phyloP scores from a whole-genome alignment of 2,797 vertebrate genomes.

The Hippoglossus hippoglossus region DNA sequence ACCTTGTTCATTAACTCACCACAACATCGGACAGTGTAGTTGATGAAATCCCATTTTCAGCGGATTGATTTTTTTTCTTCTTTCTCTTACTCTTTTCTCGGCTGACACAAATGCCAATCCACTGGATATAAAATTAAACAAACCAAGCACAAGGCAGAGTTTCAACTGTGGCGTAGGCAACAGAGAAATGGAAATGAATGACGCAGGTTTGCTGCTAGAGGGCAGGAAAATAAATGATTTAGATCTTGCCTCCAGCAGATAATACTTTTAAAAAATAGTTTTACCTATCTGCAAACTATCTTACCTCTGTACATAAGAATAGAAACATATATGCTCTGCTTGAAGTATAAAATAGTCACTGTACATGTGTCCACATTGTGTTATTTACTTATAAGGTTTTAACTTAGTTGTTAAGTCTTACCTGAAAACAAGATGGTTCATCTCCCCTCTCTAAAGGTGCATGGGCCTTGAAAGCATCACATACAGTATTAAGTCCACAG shows the following conservation, averaged over 20 bases:
- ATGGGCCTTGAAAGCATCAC: background rate
- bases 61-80: slow-evolving; percentile 49
- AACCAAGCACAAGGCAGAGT: slow-evolving; percentile 85
- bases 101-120: slow-evolving; percentile 60
- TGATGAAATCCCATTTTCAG: slow-evolving; percentile 60
- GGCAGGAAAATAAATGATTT: slow-evolving; percentile 87
- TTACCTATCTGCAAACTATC: slow-evolving; percentile 60
- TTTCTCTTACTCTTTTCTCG: slow-evolving; percentile 44
- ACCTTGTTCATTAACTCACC: slow-evolving; percentile 24
- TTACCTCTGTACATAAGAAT: slow-evolving; percentile 34
- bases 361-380: slow-evolving; percentile 7
- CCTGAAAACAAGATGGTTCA: background rate
- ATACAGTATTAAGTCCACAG: slow-evolving; percentile 3
- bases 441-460: slow-evolving; percentile 11
- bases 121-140: slow-evolving; percentile 83
- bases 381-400: slow-evolving; percentile 8
- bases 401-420: background rate
- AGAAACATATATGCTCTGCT: slow-evolving; percentile 6
- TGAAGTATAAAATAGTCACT: background rate
- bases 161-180: slow-evolving; percentile 87
- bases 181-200: slow-evolving; percentile 90
- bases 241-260: slow-evolving; percentile 75
- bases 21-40: slow-evolving; percentile 32
- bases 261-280: slow-evolving; percentile 32
- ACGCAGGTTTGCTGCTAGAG: slow-evolving; percentile 86